Conservation (phyloP, 2,888 invertebrate genomes). For the Trypoxylon attenuatum region DNA sequence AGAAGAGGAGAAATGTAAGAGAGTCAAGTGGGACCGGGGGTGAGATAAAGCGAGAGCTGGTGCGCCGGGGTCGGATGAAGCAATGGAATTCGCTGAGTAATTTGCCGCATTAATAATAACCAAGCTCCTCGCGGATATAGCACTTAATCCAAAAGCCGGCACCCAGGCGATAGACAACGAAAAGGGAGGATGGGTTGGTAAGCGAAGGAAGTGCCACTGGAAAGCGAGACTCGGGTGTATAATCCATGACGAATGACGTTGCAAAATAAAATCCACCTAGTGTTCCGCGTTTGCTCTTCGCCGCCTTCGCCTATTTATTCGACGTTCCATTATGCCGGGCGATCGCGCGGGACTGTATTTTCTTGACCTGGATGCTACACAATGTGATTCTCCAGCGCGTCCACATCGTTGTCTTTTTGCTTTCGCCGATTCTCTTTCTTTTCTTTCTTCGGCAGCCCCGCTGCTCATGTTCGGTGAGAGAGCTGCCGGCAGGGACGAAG, state of each 20-base stretch:
- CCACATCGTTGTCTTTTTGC: constrained; percentile 1
- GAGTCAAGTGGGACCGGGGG: no score
- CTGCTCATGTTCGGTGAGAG: constrained; percentile 19
- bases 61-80: constrained; percentile 9
- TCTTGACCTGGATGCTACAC: constrained; percentile 66
- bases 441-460: not conserved
- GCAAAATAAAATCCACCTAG: constrained; percentile 58
- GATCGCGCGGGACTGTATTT: constrained; percentile 48
- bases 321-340: constrained; percentile 58
- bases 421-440: not conserved
- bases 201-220: no score
- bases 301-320: constrained; percentile 60
- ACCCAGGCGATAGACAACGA: constrained; percentile 34
- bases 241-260: constrained; percentile 64
- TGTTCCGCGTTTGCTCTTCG: constrained; percentile 14
- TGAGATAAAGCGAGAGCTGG: not conserved
- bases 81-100: constrained; percentile 63
- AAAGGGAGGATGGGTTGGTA: no score
- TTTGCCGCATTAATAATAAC: constrained; percentile 65
- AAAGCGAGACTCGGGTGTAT: constrained; percentile 42
- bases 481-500: not conserved
- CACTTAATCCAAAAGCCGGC: constrained; percentile 50
- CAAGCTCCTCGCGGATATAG: constrained; percentile 41
- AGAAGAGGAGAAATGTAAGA: not conserved
- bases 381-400: constrained; percentile 49